Conservation (phyloP, 2,888 invertebrate genomes). For the Eristalis intricaria region DNA sequence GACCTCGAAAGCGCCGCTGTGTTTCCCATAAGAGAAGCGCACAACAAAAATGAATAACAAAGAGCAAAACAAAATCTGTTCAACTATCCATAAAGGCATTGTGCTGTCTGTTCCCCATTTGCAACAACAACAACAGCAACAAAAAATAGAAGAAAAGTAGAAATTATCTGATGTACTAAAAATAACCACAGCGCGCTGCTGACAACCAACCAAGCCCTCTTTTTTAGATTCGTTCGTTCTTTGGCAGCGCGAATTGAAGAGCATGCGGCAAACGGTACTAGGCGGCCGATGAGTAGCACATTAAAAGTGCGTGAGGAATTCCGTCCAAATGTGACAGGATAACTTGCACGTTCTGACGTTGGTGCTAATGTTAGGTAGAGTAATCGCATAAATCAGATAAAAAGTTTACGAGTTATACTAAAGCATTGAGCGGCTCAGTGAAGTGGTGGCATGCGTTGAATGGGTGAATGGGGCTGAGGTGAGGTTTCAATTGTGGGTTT, state of each 20-base stretch:
- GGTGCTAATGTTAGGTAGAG: slow-evolving; percentile 2
- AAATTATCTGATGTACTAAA: slow-evolving; percentile 53
- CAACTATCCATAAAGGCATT: slow-evolving; percentile 67
- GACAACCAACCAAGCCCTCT: slow-evolving; percentile 62
- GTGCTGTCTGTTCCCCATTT: slow-evolving; percentile 39
- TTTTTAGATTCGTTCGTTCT: slow-evolving; percentile 38
- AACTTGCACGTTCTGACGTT: background rate
- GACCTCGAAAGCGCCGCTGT: slow-evolving; percentile 54
- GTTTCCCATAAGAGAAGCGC: slow-evolving; percentile 41
- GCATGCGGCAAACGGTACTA: slow-evolving; percentile 17
- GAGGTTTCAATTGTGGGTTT: slow-evolving; percentile 20
- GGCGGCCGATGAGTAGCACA: slow-evolving; percentile 48
- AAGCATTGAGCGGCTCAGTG: background rate
- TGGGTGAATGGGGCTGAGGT: background rate
- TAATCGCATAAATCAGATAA: slow-evolving; percentile 10
- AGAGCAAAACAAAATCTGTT: slow-evolving; percentile 53
- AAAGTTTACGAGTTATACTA: slow-evolving; percentile 9
- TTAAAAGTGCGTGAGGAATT: slow-evolving; percentile 45
- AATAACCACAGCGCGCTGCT: slow-evolving; percentile 56
- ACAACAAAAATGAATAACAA: slow-evolving; percentile 12
- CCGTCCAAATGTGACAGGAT: background rate
- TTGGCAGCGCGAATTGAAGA: slow-evolving; percentile 6
- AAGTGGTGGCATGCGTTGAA: background rate
- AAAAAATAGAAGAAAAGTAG: slow-evolving; percentile 2
- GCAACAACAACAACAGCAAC: slow-evolving; percentile 13